Conservation (phyloP, 2,797 vertebrate species). For the Acrossocheilus wenchowensis region DNA sequence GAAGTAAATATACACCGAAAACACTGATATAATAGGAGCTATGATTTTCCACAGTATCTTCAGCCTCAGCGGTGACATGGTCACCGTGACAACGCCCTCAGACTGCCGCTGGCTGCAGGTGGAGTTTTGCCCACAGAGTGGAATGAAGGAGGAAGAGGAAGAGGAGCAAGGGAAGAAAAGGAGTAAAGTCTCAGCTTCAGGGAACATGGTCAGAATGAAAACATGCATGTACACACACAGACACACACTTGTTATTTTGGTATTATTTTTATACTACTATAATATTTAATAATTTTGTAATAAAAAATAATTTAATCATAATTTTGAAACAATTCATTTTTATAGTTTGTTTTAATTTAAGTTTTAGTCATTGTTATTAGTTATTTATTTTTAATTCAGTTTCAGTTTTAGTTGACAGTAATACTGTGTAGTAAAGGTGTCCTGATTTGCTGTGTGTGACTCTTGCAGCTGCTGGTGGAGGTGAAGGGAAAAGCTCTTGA, state of each 20-base stretch:
- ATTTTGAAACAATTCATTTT: neutral
- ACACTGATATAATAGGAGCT: neutral
- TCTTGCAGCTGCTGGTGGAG: slow-evolving; percentile 84
- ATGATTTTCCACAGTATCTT: slow-evolving; percentile 76
- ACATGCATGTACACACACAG: slow-evolving; percentile 15
- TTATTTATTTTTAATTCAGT: neutral
- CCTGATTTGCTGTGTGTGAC: neutral
- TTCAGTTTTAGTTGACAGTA: neutral
- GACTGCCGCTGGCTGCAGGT: slow-evolving; percentile 90
- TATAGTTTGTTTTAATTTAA: neutral
- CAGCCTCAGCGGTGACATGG: slow-evolving; percentile 74
- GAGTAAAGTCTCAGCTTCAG: slow-evolving; percentile 82
- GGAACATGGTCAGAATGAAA: slow-evolving; percentile 80
- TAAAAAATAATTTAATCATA: too few species aligned
- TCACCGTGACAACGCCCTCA: slow-evolving; percentile 82
- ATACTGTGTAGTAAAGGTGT: neutral
- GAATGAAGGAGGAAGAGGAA: slow-evolving; percentile 42
- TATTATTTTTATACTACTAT: neutral
- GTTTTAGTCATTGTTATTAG: neutral
- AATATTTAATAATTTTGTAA: neutral
- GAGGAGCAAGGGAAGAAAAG: slow-evolving; percentile 69
- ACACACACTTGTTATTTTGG: neutral
- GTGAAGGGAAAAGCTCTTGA: slow-evolving; percentile 87
- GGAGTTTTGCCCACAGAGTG: slow-evolving; percentile 74
- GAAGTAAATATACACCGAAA: neutral